Conservation (phyloP, 2,888 invertebrate species). For the Eulithis prunata region DNA sequence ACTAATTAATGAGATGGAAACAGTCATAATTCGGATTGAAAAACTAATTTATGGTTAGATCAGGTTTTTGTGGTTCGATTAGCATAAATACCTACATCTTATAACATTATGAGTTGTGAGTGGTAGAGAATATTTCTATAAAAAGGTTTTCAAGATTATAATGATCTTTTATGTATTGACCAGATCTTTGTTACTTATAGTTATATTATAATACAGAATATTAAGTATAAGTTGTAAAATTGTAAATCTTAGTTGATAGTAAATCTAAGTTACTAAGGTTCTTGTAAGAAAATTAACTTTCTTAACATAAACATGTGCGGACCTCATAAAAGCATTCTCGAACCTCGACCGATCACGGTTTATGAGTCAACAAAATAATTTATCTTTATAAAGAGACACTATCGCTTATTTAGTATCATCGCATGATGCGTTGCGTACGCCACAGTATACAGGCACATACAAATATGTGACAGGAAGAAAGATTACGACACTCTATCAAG, state of each 20-base stretch:
- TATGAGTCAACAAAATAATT: conserved; percentile 44
- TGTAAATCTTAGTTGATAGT: too few species aligned
- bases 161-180: too few species aligned
- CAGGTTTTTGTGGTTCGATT: conserved; percentile 50
- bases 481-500: conserved; percentile 69
- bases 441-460: conserved; percentile 47
- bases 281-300: conserved; percentile 8
- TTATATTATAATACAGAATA: too few species aligned
- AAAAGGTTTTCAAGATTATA: too few species aligned
- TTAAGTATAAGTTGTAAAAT: too few species aligned
- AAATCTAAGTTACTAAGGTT: not conserved
- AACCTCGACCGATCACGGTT: conserved; percentile 35
- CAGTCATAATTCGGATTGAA: conserved; percentile 58
- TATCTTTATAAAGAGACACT: conserved; percentile 39
- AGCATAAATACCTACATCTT: conserved; percentile 48
- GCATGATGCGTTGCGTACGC: conserved; percentile 45
- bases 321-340: conserved; percentile 27
- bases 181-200: too few species aligned
- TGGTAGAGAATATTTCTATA: too few species aligned
- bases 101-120: too few species aligned
- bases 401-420: conserved; percentile 41
- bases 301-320: conserved; percentile 6
- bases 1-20: conserved; percentile 55
- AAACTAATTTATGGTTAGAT: conserved; percentile 56
- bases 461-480: conserved; percentile 72